Evolutionary conservation across 2,113 vertebrate species (phyloP).

Genomic region (Melospiza melodia): DNA sequence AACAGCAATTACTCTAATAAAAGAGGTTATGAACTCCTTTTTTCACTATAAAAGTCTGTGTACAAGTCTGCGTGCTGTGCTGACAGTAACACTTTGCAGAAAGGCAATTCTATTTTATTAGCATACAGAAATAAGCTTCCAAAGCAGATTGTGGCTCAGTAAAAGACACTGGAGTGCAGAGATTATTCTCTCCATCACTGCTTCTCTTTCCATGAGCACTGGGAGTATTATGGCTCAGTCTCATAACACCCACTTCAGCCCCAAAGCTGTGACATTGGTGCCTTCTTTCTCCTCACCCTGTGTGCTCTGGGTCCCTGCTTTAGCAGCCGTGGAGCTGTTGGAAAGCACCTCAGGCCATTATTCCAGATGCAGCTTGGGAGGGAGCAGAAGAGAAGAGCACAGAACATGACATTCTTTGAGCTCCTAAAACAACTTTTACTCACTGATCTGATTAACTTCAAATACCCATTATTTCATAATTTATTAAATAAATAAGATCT

Average conservation of each 20-base stretch:
- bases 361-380: not conserved
- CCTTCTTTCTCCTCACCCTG: not conserved
- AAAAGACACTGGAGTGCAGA: not conserved
- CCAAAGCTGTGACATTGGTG: accelerated
- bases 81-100: not conserved
- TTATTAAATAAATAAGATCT: not conserved
- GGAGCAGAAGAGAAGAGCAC: not conserved
- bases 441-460: not conserved
- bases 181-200: not conserved
- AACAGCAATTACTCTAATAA: constrained; percentile 1
- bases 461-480: not conserved
- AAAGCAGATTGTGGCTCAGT: not conserved
- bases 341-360: accelerated
- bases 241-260: not conserved
- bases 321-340: not conserved
- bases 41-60: not conserved
- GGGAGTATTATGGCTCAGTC: not conserved
- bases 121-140: not conserved
- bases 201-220: not conserved
- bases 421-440: not conserved
- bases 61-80: not conserved
- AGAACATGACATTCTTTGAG: not conserved
- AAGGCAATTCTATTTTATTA: not conserved
- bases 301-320: not conserved
- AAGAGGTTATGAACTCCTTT: not conserved